Base-by-base conservation (phyloP, 2,888 invertebrate species). In the Apoderus coryli region DNA sequence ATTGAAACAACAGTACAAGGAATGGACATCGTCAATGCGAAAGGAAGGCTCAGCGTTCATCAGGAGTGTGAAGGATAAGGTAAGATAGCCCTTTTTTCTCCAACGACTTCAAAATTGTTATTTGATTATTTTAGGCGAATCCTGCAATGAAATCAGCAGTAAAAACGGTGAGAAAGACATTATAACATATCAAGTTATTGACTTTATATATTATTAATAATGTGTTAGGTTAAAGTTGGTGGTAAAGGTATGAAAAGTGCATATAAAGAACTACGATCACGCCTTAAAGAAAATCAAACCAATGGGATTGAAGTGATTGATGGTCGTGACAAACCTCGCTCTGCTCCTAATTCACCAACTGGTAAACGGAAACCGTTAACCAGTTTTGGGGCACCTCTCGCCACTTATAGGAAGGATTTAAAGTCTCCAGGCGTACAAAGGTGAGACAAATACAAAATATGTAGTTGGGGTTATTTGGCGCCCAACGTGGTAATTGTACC, bases 111-210 rank as follows among this genome's bases (percentile, higher is more conserved):
- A 6, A 24, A 12, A 27, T 25, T 26, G 7, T 16, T 10, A 32
- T 25, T 31, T 33, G 31, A 34, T 44, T 52, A 65, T 71, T 77
- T 52, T 69, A 88, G 86, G 85, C 89, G 44, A 89, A 89, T 66
- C 89, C 89, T 51, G 88, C 88, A 52, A 76, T 90, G 61, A 86
- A 84, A 66, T 82, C 80, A 59, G 89, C 89, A 52, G 86, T 89
- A 36, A 85, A 86, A 71, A 77, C 84, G 67, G 89, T 89, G 73
- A 84, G 81, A 78, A n/a, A n/a, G n/a, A n/a, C n/a, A n/a, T n/a
- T n/a, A 19, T n/a, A 19, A 19, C 6, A 19, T 19, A 19, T 19
- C n/a, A 7, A 19, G n/a, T 11, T 16, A 15, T 14, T 16, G 16
- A 13, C 16, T 16, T 14, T 26, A 3, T n/a, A 12, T 16, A 3